Base-by-base conservation (phyloP, 2,888 invertebrate species). In the Lithophane ornitopus region DNA sequence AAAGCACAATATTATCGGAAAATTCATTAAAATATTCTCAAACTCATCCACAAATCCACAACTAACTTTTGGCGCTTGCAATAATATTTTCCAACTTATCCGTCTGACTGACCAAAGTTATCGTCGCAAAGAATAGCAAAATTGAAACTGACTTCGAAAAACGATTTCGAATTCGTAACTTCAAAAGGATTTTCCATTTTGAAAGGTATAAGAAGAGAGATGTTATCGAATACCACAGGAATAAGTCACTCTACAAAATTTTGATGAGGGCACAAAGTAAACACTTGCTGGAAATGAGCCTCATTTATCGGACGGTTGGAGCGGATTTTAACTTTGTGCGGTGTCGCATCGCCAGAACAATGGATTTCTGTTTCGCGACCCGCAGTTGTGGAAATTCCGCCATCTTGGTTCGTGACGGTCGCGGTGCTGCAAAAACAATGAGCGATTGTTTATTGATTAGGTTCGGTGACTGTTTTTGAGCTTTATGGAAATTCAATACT, bases 181-280 rank as follows among this genome's bases (percentile, higher is more conserved):
- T 65, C 41, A 63, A 81, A 73, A 74, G n/a, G 62, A 63, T 69
- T 79, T 73, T 56, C 69, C 2, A 72, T 74, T 73, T 73, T 52
- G 56, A 44, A 63, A 81, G 63, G 52, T 76, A 70, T 44, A 41
- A 11, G 63, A 54, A 54, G 34, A 52, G 56, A 52, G 16, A 74
- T 63, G 49, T 63, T 80, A 74, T 84, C 22, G 49, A 73, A 56
- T 59, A 63, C 86, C 87, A 81, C 86, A 66, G 68, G 85, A 86
- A 87, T 88, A 85, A 90, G 87, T 90, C 85, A 86, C 39, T 28
- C 58, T 79, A 85, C 88, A 74, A 89, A 90, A 90, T 91, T 84
- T 90, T 89, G 85, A 87, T 83, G 88, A 85, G 89, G 88, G 89
- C 88, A 89, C 85, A 85, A 88, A 90, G 89, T 87, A 90, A 90